These are phyloP conservation scores for Eretmocerus hayati DNA, from an alignment of 2,888 invertebrate species.

Conservation along the genomic window DNA sequence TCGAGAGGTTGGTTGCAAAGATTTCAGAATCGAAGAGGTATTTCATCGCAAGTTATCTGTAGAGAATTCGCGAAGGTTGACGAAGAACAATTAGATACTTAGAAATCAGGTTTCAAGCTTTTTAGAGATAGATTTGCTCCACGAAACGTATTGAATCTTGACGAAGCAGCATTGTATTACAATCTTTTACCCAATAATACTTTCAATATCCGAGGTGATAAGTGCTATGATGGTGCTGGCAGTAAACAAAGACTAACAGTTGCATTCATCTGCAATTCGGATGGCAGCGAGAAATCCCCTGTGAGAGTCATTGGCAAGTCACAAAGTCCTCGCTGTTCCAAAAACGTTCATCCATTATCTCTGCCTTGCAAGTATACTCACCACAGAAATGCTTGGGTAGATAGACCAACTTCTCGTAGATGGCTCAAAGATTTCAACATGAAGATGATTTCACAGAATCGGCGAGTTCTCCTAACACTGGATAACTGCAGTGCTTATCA, in stretches of 20 bases:
- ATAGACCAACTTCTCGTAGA: too few relatives aligned
- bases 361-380: too few relatives aligned
- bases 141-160: neutral
- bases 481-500: neutral
- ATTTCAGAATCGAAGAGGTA: neutral
- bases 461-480: neutral
- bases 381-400: too few relatives aligned
- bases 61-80: too few relatives aligned
- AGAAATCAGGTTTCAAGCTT: neutral
- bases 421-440: neutral
- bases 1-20: neutral
- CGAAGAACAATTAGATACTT: neutral
- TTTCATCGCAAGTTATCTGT: too few relatives aligned
- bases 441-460: neutral
- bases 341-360: too few relatives aligned
- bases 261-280: neutral
- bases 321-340: too few relatives aligned
- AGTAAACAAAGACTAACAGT: slow-evolving; percentile 2
- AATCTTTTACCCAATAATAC: neutral
- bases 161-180: neutral
- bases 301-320: neutral
- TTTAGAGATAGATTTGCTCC: neutral
- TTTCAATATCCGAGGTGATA: neutral
- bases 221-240: neutral
- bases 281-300: neutral